Base-by-base conservation (phyloP, 2,113 vertebrate species). In the Platichthys flesus region DNA sequence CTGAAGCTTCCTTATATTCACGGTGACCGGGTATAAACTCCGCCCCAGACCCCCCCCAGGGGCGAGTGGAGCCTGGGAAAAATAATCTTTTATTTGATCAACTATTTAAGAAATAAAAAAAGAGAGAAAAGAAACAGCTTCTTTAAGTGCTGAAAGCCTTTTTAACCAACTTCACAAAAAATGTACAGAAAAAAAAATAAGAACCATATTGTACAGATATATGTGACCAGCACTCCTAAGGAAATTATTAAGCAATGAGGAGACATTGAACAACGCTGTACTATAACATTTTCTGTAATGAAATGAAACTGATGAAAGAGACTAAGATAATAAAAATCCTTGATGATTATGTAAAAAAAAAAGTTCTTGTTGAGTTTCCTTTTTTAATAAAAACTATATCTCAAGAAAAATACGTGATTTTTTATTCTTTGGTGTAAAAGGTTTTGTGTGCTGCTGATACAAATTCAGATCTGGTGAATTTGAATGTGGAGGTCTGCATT, bases 241-340 rank as follows among this genome's bases (percentile, higher is more conserved):
- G 95, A 97, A 98, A 97, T 96, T 95, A 97, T 96, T 95, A 95
- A 97, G 97, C 96, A 97, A 96, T 96, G 96, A 94, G 96, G 96
- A 98, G 96, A 97, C 95, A 96, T 97, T 97, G 95, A 98, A 97
- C 95, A 96, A 97, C 94, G 96, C 97, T 99, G 98, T 99, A 99
- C 97, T 96, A 98, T 99, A 99, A 98, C 96, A 96, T 98, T 99
- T 99, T 99, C 97, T 99, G 98, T 99, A 98, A 99, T 97, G 96
- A 99, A 97, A 98, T 96, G 95, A 98, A 97, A 96, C 96, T 96
- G 96, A 98, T 94, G 96, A 97, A 96, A 98, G 97, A 97, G 96
- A 97, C 92, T 91, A 94, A 91, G 89, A 94, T 93, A 94, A 94
- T 94, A 96, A 97, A 97, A 98, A 95, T 97, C 95, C 96, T 98